Evolutionary conservation across 2,888 invertebrate species (phyloP).

Genomic region (Scaeva pyrastri): DNA sequence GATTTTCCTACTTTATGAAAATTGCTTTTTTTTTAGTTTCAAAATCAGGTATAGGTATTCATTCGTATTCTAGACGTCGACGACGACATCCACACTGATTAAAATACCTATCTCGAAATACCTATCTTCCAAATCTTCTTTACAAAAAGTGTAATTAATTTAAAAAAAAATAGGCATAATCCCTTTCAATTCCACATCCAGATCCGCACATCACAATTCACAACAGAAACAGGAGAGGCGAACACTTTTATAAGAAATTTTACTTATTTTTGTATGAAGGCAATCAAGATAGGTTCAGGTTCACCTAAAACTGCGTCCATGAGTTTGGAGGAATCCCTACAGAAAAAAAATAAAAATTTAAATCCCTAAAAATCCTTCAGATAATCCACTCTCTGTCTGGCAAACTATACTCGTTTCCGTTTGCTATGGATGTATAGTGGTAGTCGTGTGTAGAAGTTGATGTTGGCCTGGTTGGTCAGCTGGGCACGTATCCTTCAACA

Average conservation of each 20-base stretch:
- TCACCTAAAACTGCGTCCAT: conserved; percentile 18
- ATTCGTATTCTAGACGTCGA: neutral
- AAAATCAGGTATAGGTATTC: neutral
- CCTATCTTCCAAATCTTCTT: conserved; percentile 33
- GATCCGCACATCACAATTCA: too few relatives aligned
- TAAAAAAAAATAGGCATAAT: conserved; percentile 31
- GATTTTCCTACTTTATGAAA: conserved; percentile 8
- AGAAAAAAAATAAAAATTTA: conserved; percentile 14
- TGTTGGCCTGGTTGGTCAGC: conserved; percentile 10
- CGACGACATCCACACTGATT: conserved; percentile 3
- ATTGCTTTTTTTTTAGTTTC: conserved; percentile 12
- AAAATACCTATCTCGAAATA: conserved; percentile 40
- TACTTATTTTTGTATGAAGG: conserved; percentile 14
- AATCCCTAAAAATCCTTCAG: conserved; percentile 49
- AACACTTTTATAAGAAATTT: conserved; percentile 14
- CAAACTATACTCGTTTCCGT: conserved; percentile 20
- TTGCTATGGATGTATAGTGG: too few relatives aligned
- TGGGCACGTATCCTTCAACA: conserved; percentile 37
- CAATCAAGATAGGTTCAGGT: conserved; percentile 46
- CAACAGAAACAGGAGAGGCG: neutral
- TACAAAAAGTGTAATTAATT: conserved; percentile 54
- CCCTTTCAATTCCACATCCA: conserved; percentile 24
- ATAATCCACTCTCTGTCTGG: conserved; percentile 57
- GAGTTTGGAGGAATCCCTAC: neutral
- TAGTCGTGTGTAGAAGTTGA: neutral